Conservation (phyloP, 2,888 invertebrate species). For the Drosophila greeni region DNA sequence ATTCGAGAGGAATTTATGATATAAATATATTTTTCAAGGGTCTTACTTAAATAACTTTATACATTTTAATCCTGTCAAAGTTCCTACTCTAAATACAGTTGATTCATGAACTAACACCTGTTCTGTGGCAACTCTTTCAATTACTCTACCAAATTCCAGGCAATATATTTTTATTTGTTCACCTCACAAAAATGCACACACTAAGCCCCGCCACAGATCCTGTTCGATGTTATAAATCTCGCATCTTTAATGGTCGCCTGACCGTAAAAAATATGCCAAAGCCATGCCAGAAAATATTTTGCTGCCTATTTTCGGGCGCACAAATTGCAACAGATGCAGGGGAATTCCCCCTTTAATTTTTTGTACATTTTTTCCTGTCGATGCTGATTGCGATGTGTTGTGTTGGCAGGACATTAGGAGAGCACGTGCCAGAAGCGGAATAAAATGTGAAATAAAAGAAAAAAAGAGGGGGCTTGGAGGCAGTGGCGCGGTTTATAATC, state of each 20-base stretch:
- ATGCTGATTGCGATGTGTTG: constrained; percentile 36
- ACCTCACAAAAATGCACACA: constrained; percentile 10
- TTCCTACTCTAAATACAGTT: neutral
- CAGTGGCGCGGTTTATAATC: constrained; percentile 68
- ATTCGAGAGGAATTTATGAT: no score
- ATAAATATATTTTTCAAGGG: neutral
- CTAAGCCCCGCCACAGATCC: constrained; percentile 6
- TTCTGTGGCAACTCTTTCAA: constrained; percentile 17
- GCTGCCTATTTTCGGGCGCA: constrained; percentile 51
- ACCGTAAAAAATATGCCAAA: constrained; percentile 33
- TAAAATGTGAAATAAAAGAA: constrained; percentile 23
- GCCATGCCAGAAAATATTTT: constrained; percentile 48
- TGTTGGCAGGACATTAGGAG: constrained; percentile 60
- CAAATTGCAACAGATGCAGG: constrained; percentile 66
- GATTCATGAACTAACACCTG: constrained; percentile 14
- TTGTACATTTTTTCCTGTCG: constrained; percentile 15
- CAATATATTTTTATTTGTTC: constrained; percentile 35
- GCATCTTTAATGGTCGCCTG: constrained; percentile 62
- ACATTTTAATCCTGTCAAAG: neutral
- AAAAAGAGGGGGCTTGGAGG: constrained; percentile 8
- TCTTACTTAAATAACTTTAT: neutral
- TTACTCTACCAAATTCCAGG: constrained; percentile 6
- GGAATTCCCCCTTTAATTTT: constrained; percentile 7
- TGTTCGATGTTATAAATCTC: constrained; percentile 60
- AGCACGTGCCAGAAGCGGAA: constrained; percentile 58